Base-by-base conservation (phyloP, 2,797 vertebrate species). In the Sebastolobus altivelis region DNA sequence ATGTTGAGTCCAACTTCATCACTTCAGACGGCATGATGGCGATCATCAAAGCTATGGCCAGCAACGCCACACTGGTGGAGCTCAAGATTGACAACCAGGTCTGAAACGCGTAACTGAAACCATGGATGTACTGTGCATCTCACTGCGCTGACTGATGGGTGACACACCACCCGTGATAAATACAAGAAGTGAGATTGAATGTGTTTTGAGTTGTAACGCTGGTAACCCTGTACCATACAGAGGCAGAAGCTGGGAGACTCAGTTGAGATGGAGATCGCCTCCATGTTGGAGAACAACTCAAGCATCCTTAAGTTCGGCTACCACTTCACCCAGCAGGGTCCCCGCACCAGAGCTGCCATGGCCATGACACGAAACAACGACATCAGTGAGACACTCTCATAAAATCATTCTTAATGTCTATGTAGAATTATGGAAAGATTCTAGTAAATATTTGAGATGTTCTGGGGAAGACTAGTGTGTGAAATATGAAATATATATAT, bases 1-100 rank as follows among this genome's bases (percentile, higher is more conserved):
- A 99, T 84, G 95, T 99, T 0, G 98, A 99, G 85, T 99, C 98
- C 74, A 99, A 99, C 95, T 99, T 99, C 94, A 99, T 99, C 90
- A 98, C 97, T 52, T 92, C 96, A 1, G 86, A 96, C 0, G 98
- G 98, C 43, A 98, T 99, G 96, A 95, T 95, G 96, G 95, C 96
- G 2, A 91, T 99, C 70, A 89, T 98, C 84, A 97, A 95, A 84
- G 97, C 98, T 4, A 87, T 98, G 95, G 93, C 94, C 74, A 86
- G 86, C 70, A 98, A 98, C 8, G 91, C 87, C 84, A 97, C 96
- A 0, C 93, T 99, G 77, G 88, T 92, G 1, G 98, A 99, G 93
- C 93, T 99, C 18, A 96, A 97, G 60, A 97, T 99, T 12, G 97
- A 99, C 93, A 99, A 99, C 90, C 98, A 99, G 97, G 98, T 52